These are phyloP conservation scores for Echinarachnius parma DNA, from an alignment of 53 echinoderm and acorn worm species.

Conservation along the genomic window DNA sequence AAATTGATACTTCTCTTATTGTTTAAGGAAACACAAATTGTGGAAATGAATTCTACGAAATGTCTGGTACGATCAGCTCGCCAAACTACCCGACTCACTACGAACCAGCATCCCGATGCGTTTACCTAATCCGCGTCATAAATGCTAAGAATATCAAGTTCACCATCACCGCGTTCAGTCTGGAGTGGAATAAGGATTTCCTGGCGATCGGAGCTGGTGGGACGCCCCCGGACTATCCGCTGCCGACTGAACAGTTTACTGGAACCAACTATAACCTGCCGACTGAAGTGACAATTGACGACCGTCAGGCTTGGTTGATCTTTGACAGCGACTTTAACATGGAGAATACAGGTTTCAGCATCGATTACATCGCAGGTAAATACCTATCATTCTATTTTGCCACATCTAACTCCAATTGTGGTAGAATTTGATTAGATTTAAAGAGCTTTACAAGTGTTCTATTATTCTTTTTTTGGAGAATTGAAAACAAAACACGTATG, in stretches of 20 bases:
- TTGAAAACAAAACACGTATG: too few relatives aligned
- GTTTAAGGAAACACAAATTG: conserved; percentile 18
- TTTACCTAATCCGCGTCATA: conserved; percentile 70
- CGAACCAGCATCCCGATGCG: conserved; percentile 46
- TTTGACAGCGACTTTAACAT: conserved; percentile 55
- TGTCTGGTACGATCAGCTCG: conserved; percentile 50
- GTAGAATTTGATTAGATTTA: too few relatives aligned
- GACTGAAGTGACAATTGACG: conserved; percentile 27
- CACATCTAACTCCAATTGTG: too few relatives aligned
- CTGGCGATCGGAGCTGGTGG: conserved; percentile 51
- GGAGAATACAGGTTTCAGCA: conserved; percentile 29
- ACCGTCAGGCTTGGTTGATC: conserved; percentile 60
- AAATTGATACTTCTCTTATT: too few relatives aligned
- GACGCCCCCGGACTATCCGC: conserved; percentile 29
- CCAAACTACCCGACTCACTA: conserved; percentile 68
- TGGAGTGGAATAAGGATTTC: conserved; percentile 62
- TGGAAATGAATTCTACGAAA: conserved; percentile 49
- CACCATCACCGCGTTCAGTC: conserved; percentile 48
- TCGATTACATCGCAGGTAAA: conserved; percentile 1
- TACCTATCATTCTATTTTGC: too few relatives aligned
- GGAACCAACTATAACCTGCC: conserved; percentile 36
- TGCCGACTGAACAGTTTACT: conserved; percentile 22
- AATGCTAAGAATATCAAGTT: conserved; percentile 65
- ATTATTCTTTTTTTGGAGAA: too few relatives aligned
- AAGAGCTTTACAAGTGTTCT: too few relatives aligned